Conservation (phyloP, 2,797 vertebrate genomes). For the Neostethus bicornis region DNA sequence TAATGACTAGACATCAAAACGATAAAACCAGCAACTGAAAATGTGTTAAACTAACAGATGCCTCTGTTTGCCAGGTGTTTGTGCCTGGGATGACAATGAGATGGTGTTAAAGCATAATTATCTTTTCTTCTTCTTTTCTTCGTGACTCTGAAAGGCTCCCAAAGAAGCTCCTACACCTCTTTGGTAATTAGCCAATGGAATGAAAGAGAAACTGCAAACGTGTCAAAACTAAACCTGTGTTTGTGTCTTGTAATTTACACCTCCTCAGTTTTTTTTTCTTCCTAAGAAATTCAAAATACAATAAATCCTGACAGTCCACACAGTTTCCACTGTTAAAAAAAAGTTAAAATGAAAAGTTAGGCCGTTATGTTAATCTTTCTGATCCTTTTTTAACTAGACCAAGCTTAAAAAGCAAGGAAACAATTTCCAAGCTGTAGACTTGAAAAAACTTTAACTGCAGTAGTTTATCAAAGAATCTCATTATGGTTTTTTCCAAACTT, state of each 20-base stretch:
- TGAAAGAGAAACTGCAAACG: constrained; percentile 62
- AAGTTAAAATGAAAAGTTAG: too few species aligned
- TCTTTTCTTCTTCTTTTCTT: constrained; percentile 46
- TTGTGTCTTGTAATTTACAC: constrained; percentile 66
- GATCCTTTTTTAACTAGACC: constrained; percentile 4
- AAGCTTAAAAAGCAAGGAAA: constrained; percentile 32
- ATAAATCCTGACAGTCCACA: constrained; percentile 44
- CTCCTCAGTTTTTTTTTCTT: constrained; percentile 44
- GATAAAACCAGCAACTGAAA: neutral
- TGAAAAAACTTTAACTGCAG: too few species aligned
- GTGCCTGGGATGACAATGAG: constrained; percentile 27
- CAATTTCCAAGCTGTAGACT: constrained; percentile 35
- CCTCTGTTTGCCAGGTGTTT: constrained; percentile 7
- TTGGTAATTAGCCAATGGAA: constrained; percentile 33
- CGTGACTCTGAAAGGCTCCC: constrained; percentile 50
- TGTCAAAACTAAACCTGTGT: constrained; percentile 60
- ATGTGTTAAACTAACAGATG: neutral
- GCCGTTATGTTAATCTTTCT: neutral
- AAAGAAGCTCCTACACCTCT: constrained; percentile 68
- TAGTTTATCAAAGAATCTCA: constrained; percentile 36
- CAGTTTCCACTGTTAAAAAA: constrained; percentile 4
- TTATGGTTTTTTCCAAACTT: constrained; percentile 30
- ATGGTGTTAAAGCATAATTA: constrained; percentile 38
- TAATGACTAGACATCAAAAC: neutral
- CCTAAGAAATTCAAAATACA: constrained; percentile 43